phyloP scores from a whole-genome alignment of 2,113 vertebrate species.

The Lagopus muta region DNA sequence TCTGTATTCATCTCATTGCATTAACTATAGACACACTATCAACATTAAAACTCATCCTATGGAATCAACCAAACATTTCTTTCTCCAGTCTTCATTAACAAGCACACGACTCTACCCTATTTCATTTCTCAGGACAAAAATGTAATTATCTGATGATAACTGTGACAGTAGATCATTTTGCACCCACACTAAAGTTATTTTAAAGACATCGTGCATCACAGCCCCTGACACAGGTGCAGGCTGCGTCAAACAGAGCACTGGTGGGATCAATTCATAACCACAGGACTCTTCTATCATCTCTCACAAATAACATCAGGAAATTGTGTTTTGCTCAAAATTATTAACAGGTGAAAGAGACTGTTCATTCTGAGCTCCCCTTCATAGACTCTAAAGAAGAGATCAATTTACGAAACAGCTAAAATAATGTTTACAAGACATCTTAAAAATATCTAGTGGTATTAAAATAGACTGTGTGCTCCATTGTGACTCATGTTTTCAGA shows the following conservation, averaged over 20 bases:
- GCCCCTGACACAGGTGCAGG: neutral
- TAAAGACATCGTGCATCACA: neutral
- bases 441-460: neutral
- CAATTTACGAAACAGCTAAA: neutral
- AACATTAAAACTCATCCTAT: neutral
- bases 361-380: neutral
- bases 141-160: neutral
- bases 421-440: neutral
- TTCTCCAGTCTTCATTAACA: neutral
- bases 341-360: neutral
- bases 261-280: neutral
- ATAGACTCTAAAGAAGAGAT: neutral
- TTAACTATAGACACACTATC: neutral
- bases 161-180: slow-evolving; percentile 11
- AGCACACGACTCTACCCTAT: neutral
- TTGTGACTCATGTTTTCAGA: neutral
- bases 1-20: neutral
- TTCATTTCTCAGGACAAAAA: neutral
- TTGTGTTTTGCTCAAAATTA: neutral
- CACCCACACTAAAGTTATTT: neutral
- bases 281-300: slow-evolving; percentile 5
- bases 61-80: neutral
- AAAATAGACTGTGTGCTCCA: accelerated
- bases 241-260: neutral
- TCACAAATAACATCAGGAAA: neutral